Base-by-base conservation (phyloP, 2,797 vertebrate genomes). In the Poecile montanus region DNA sequence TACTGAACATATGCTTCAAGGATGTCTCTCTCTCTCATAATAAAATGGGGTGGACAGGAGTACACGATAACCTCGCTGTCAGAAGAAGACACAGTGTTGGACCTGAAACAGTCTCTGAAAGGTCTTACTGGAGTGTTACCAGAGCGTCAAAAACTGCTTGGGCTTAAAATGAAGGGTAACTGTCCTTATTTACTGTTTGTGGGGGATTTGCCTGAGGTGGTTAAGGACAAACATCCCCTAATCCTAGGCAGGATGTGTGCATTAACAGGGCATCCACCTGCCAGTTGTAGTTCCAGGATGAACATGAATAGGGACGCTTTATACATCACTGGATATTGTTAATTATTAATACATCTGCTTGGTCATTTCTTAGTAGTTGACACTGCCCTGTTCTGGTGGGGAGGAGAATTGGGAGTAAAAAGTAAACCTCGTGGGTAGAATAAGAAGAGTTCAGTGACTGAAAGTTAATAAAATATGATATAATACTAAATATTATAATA, bases 21-120 rank as follows among this genome's bases (percentile, higher is more conserved):
- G 97, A 99, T 99, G 99, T 99, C 99, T 57, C 98, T 99, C 45
- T 99, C 99, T 80, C 98, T 99, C 87, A 99, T 99, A 77, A 99
- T 99, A 94, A 99, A 99, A 96, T 99, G 99, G 99, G 99, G 99
- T 76, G 99, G 99, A 42, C 99, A 99, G 96, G 99, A 99, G 95
- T 99, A 99, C 97, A 98, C 98, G 13, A 98, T 99, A 97, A 99
- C 98, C 56, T 99, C 99, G 4, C 97, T 99, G 68, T 99, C 99
- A 30, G 99, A 99, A 97, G 99, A 99, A 80, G 99, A 99, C 96
- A 99, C 99, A 1, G 98, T 99, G 88, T 72, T 99, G 96, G 99
- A 99, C 95, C 98, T 99, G 82, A 99, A 99, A 78, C 99, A 99
- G 94, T 99, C 99, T 89, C 99, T 99, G 77, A 99, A 99, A 98